Evolutionary conservation across 2,888 invertebrate species (phyloP), one percentile per base, ranked within the genome.

Genomic region (Suillia variegata): DNA sequence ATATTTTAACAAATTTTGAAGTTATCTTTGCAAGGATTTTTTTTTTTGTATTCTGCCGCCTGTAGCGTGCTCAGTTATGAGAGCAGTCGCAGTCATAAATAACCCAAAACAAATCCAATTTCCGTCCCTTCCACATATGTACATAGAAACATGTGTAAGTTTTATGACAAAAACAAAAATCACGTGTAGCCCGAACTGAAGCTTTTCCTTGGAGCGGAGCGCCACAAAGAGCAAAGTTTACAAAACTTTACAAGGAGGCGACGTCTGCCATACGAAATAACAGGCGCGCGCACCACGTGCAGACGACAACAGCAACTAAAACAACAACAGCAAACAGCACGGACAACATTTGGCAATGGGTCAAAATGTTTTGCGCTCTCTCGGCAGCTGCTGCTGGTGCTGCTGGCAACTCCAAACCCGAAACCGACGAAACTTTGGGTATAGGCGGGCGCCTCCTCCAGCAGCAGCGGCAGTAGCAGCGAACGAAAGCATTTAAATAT

Each of bases 281-380:
- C 21, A 54, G 81, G 79, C 82, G 78, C 77, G 79, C 81, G 81
- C 80, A 83, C 80, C 80, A 81, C 80, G 82, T 81, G 81, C 17
- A 42, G 31, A 8, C 34, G 34, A 17, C 42, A 15, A 8, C 26
- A 51, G 15, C 17, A 18, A 34, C 53, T 21, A 20, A 4, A 53
- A 53, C n/a, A n/a, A n/a, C 22, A 22, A 53, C 53, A 34, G 26
- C 51, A 26, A 51, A 10, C 13, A 20, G 2, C 33, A 33, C 1
- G 13, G 38, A 13, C 48, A 47, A 55, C 47, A 55, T 52, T 48
- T 53, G 53, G 53, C 53, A 53, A 33, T 53, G 51, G 58, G 58
- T 53, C 47, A 45, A 53, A 55, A 34, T 10, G 17, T 38, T 17
- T 24, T n/a, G 18, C 34, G 54, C 38, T 24, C 56, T 38, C 45